Base-by-base conservation (phyloP, 2,888 invertebrate species). In the Callinectes sapidus region DNA sequence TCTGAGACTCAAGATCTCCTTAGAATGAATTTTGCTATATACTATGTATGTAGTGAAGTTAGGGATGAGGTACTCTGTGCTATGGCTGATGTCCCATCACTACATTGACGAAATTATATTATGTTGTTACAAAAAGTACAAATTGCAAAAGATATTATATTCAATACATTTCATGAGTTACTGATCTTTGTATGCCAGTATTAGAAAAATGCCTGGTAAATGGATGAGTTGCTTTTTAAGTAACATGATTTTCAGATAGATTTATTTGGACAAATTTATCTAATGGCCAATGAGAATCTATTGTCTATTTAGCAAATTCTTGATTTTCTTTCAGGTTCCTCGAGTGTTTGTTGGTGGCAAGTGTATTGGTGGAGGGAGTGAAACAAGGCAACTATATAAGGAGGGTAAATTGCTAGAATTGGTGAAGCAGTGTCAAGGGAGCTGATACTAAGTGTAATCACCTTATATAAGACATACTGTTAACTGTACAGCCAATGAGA, bases 301-400 rank as follows among this genome's bases (percentile, higher is more conserved):
- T 71, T 8, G n/a, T 71, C 10, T 28, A 71, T 71, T 28, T 28
- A 23, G n/a, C 71, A 71, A 54, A 54, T 90, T 86, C 32, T 61
- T 35, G 16, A 35, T 94, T 94, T 95, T 91, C 94, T 96, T 96
- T 39, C 96, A 98, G 98, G 98, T 99, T 2, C 99, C 99, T 0
- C 97, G 99, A 95, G 98, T 99, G 2, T 99, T 99, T 96, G 97
- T 99, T 77, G 97, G 98, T 95, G 98, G 98, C 2, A 97, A 97
- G 95, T 99, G 97, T 95, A 96, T 99, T 92, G 99, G 99, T 8
- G 99, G 99, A 71, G 99, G 99, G 2, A 97, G 97, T 3, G 99
- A 99, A 95, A 98, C 98, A 0, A 97, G 97, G 95, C 96, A 97
- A 71, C 95, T 98, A 95, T 96, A 97, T 94, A 97, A 97, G 88